Conservation (phyloP, 1,140 invertebrate species). For the Drosophila erecta region DNA sequence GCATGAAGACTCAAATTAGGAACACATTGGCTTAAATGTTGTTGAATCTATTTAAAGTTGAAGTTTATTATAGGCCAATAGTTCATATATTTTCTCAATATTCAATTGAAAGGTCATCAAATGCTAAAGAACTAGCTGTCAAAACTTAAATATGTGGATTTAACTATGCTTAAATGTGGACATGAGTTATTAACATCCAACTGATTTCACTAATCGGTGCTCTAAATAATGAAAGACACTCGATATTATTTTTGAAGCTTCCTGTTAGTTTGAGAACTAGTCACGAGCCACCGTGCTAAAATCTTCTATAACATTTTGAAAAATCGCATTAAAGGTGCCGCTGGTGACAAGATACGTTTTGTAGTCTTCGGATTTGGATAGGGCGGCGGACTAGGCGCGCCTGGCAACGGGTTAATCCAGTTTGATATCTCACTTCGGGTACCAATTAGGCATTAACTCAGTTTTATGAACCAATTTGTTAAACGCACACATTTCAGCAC, state of each 20-base stretch:
- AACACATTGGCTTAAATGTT: too few relatives aligned
- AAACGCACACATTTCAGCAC: constrained; percentile 68
- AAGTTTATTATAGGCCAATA: too few relatives aligned
- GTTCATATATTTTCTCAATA: too few relatives aligned
- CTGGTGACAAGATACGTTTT: constrained; percentile 50
- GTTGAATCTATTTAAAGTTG: too few relatives aligned
- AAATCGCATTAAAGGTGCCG: constrained; percentile 47
- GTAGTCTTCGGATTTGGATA: constrained; percentile 10
- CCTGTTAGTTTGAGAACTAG: not conserved
- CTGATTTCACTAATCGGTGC: constrained; percentile 2
- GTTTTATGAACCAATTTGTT: constrained; percentile 76
- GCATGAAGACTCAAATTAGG: too few relatives aligned
- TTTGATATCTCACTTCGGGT: constrained; percentile 50
- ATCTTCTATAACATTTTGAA: constrained; percentile 17
- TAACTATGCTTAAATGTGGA: not conserved
- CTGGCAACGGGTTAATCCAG: constrained; percentile 56
- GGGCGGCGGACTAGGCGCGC: constrained; percentile 29
- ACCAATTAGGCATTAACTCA: constrained; percentile 65
- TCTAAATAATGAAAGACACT: constrained; percentile 9
- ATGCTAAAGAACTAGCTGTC: too few relatives aligned
- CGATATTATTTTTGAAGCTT: constrained; percentile 13
- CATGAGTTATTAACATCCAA: not conserved
- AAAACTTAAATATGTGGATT: not conserved
- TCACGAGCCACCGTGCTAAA: constrained; percentile 32
- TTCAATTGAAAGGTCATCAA: too few relatives aligned